Conservation (phyloP, 2,113 vertebrate genomes). For the Electrona antarctica region DNA sequence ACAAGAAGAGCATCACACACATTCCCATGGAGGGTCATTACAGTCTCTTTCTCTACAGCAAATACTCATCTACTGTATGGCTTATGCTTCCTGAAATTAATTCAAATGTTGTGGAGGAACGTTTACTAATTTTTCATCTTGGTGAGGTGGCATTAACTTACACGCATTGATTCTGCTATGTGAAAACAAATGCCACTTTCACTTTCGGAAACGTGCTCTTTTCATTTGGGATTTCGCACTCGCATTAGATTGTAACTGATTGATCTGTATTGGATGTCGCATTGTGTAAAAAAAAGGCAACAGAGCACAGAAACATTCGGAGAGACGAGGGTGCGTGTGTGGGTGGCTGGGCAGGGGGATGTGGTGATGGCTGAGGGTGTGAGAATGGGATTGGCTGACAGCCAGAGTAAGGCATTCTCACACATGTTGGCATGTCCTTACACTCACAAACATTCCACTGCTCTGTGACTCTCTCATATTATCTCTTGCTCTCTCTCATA, state of each 20-base stretch:
- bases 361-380: neutral
- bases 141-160: neutral
- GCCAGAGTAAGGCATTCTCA: conserved; percentile 29
- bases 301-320: neutral
- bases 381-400: neutral
- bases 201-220: neutral
- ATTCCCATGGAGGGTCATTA: conserved; percentile 9
- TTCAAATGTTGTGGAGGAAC: conserved; percentile 19
- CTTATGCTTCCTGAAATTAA: conserved; percentile 18
- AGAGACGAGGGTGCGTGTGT: too few relatives aligned
- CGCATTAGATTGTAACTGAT: conserved; percentile 1
- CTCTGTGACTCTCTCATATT: conserved; percentile 1
- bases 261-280: conserved; percentile 14
- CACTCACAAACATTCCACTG: conserved; percentile 12
- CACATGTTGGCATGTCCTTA: conserved; percentile 6
- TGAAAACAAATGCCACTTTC: too few relatives aligned
- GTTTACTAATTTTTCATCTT: neutral
- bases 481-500: conserved; percentile 23
- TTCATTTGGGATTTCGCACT: neutral
- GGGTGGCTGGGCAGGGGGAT: neutral
- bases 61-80: neutral
- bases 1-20: neutral
- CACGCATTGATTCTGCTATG: too few relatives aligned
- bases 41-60: conserved; percentile 22
- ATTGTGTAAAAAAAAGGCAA: conserved; percentile 3